A percentile compares a stretch with the other conserved stretches of the same genome.
phyloP scores from a whole-genome alignment of 2,797 vertebrate species.

The Phrynocephalus forsythii region DNA sequence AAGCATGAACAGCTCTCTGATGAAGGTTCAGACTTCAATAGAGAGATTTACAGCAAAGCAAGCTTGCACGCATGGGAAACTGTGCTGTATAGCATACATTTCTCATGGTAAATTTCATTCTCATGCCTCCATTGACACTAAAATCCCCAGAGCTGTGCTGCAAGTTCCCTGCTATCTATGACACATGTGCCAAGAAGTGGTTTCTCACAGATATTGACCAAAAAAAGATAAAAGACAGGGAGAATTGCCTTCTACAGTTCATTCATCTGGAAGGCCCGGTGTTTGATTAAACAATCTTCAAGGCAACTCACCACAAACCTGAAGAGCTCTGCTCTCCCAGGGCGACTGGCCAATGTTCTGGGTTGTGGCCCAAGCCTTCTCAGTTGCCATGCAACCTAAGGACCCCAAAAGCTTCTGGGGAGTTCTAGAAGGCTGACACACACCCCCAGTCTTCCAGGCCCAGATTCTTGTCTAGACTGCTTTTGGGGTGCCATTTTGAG shows the following conservation, averaged over 20 bases:
- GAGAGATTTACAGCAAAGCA: conserved; percentile 48
- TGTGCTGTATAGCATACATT: conserved; percentile 34
- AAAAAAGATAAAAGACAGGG: neutral
- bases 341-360: neutral
- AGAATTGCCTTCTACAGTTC: neutral
- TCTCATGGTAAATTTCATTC: conserved; percentile 41
- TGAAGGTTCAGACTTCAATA: conserved; percentile 43
- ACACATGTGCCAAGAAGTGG: conserved; percentile 16
- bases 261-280: neutral
- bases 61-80: conserved; percentile 46
- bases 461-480: neutral
- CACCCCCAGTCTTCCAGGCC: too few species aligned
- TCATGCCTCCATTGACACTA: conserved; percentile 42
- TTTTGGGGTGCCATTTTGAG: neutral
- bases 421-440: neutral
- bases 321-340: neutral
- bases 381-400: neutral
- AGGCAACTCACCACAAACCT: too few species aligned
- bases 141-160: conserved; percentile 37
- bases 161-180: conserved; percentile 46
- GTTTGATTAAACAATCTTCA: neutral
- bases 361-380: too few species aligned
- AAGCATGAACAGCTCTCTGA: conserved; percentile 17
- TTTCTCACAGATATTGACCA: conserved; percentile 20
- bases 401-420: neutral